Evolutionary conservation across 2,888 invertebrate genomes (phyloP).

Genomic region (Andrena praecox): DNA sequence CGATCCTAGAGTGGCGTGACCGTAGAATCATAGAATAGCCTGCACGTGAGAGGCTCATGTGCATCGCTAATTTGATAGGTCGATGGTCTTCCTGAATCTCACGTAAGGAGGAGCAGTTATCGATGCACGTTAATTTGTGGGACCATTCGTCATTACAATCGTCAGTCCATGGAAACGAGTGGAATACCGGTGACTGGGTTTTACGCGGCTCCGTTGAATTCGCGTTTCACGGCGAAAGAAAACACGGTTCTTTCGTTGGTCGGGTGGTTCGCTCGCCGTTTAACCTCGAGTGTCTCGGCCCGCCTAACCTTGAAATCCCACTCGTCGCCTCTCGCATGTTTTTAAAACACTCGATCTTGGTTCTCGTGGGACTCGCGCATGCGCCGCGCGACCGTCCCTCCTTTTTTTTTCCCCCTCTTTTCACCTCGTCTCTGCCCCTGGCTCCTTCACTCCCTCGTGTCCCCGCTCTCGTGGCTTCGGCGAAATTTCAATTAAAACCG

Average conservation of each 20-base stretch:
- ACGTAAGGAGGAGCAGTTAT: not conserved
- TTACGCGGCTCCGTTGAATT: constrained; percentile 13
- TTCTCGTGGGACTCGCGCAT: constrained; percentile 55
- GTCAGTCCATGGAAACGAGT: not conserved
- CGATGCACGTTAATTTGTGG: not conserved
- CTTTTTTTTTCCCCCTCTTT: constrained; percentile 39
- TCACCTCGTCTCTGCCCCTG: constrained; percentile 21
- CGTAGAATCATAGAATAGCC: too few species aligned
- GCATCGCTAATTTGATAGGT: not conserved
- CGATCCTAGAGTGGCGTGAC: too few species aligned
- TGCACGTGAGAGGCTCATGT: too few species aligned
- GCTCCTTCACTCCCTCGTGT: constrained; percentile 33
- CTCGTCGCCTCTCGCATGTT: constrained; percentile 76
- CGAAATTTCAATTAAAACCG: constrained; percentile 63
- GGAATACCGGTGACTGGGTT: constrained; percentile 11
- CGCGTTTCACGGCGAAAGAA: constrained; percentile 45
- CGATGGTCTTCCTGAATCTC: not conserved
- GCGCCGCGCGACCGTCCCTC: constrained; percentile 49
- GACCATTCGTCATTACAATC: not conserved
- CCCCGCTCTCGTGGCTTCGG: constrained; percentile 21
- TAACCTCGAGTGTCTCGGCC: constrained; percentile 73
- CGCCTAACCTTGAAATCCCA: constrained; percentile 80
- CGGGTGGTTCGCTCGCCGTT: constrained; percentile 56
- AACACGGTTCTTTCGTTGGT: constrained; percentile 29
- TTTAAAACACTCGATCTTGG: constrained; percentile 70